Evolutionary conservation across 2,797 vertebrate species (phyloP).

Genomic region (Sciurus vulgaris): DNA sequence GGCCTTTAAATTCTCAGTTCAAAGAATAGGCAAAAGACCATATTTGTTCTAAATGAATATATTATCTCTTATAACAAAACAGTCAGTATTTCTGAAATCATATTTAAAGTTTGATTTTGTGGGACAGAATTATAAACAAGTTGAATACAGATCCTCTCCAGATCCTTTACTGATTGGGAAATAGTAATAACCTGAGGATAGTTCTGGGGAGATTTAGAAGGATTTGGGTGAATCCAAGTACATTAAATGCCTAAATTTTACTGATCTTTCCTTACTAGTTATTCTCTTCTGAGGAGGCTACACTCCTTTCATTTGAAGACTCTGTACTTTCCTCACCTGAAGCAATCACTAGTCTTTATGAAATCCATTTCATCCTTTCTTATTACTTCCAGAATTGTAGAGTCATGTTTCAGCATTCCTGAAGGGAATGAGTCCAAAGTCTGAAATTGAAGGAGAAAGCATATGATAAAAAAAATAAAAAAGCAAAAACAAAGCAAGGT

Average conservation of each 20-base stretch:
- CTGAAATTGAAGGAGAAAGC: neutral
- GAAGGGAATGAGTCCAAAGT: neutral
- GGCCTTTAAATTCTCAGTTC: neutral
- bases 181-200: neutral
- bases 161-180: neutral
- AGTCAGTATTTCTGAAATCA: neutral
- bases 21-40: neutral
- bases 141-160: neutral
- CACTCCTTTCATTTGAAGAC: neutral
- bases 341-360: neutral
- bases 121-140: neutral
- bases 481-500: neutral
- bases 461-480: neutral
- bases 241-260: neutral
- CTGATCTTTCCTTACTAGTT: neutral
- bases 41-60: neutral
- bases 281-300: neutral
- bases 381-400: neutral
- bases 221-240: neutral
- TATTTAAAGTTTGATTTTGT: constrained; percentile 7
- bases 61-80: neutral
- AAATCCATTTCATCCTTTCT: neutral
- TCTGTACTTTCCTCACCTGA: neutral
- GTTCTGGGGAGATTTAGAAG: neutral
- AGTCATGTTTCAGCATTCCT: constrained; percentile 13